Conservation (phyloP, 2,113 vertebrate species). For the Natator depressus region DNA sequence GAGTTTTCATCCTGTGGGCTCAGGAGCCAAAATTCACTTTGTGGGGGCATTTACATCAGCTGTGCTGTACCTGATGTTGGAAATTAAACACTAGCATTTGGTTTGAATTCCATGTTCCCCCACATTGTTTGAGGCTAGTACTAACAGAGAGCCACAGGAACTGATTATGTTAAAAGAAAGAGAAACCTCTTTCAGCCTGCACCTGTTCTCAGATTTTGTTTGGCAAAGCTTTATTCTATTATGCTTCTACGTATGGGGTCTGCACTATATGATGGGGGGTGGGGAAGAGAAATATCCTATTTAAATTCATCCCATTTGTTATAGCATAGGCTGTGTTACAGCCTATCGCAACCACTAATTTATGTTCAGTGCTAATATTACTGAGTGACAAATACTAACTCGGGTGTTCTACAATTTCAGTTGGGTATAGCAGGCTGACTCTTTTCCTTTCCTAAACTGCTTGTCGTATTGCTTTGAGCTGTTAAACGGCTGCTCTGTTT, state of each 20-base stretch:
- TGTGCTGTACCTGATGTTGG: neutral
- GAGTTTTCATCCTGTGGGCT: neutral
- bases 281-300: neutral
- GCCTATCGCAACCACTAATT: neutral
- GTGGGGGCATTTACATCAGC: neutral
- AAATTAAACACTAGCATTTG: neutral
- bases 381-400: neutral
- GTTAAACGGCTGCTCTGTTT: neutral
- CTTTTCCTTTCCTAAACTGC: neutral
- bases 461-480: neutral
- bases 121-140: neutral
- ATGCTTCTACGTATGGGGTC: neutral
- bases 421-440: neutral
- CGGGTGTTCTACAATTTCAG: neutral
- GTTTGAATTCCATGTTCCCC: neutral
- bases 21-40: neutral
- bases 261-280: neutral
- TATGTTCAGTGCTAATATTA: neutral
- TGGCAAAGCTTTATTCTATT: neutral
- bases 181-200: neutral
- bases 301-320: neutral
- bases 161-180: neutral
- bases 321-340: rapidly evolving
- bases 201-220: neutral
- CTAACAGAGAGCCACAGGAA: neutral